Evolutionary conservation across 2,113 vertebrate genomes (phyloP).

Genomic region (Holacanthus passer): DNA sequence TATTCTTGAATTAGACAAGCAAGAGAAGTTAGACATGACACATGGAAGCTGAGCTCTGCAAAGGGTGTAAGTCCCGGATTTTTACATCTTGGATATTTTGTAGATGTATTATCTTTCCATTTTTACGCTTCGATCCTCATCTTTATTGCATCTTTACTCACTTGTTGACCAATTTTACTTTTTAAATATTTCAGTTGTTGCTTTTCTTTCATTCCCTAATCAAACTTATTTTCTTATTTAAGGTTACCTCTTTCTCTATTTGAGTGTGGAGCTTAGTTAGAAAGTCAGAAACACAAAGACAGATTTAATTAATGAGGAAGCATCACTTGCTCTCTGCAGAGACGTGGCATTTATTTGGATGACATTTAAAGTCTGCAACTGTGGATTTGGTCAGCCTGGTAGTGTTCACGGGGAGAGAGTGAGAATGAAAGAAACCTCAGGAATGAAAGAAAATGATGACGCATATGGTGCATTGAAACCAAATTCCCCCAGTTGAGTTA

Average conservation of each 20-base stretch:
- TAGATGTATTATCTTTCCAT: not conserved
- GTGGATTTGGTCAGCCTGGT: not conserved
- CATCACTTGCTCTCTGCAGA: conserved; percentile 20
- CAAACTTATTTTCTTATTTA: not conserved
- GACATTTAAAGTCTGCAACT: conserved; percentile 14
- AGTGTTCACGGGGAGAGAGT: not conserved
- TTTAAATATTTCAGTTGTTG: not conserved
- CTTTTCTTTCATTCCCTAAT: not conserved
- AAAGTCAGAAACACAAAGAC: not conserved
- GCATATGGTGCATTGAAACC: not conserved
- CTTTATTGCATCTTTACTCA: too few relatives aligned
- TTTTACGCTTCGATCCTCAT: too few relatives aligned
- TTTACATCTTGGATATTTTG: not conserved
- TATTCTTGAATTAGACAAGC: conserved; percentile 30
- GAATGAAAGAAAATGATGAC: conserved; percentile 12
- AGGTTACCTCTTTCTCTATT: not conserved
- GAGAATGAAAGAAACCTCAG: conserved; percentile 26
- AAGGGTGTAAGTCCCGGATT: not conserved
- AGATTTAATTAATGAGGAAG: conserved; percentile 17
- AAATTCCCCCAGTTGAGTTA: not conserved
- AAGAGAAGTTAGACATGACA: conserved; percentile 28
- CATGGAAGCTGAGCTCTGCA: not conserved
- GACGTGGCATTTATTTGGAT: conserved; percentile 22
- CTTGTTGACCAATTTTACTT: not conserved
- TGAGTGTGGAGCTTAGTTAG: not conserved